Evolutionary conservation across 2,113 vertebrate genomes (phyloP).

Genomic region (Gnathonemus echidnorhynchus): DNA sequence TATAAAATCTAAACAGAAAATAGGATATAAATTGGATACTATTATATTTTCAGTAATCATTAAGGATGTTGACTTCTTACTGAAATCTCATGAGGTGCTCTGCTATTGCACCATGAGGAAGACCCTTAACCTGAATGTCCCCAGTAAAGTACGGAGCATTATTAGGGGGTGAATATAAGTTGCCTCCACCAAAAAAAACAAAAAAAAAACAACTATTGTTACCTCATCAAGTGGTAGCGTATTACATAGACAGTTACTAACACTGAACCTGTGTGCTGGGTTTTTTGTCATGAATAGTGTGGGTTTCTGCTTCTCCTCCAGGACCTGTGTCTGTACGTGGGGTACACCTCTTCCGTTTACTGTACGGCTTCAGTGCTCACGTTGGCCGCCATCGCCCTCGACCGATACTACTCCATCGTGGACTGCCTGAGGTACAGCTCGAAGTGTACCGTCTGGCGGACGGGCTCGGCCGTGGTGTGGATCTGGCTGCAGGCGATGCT

Average conservation of each 20-base stretch:
- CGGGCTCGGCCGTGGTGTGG: slow-evolving; percentile 58
- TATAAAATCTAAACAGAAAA: too few species aligned
- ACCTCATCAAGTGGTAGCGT: not conserved
- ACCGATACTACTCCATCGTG: slow-evolving; percentile 68
- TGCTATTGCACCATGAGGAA: not conserved
- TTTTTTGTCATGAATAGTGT: not conserved
- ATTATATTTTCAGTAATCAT: not conserved
- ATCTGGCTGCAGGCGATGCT: slow-evolving; percentile 69
- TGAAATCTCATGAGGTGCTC: not conserved
- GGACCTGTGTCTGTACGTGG: slow-evolving; percentile 65
- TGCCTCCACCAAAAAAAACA: not conserved
- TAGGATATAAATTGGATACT: not conserved
- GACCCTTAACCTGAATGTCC: not conserved
- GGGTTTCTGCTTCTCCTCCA: slow-evolving; percentile 36
- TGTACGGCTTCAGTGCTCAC: slow-evolving; percentile 69
- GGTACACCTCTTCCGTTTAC: slow-evolving; percentile 71
- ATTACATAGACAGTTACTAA: not conserved
- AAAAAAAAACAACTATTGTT: not conserved
- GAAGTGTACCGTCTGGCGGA: slow-evolving; percentile 60
- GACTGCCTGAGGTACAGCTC: slow-evolving; percentile 67
- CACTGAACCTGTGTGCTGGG: not conserved
- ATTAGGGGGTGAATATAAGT: not conserved
- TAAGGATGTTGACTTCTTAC: not conserved
- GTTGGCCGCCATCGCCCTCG: slow-evolving; percentile 66
- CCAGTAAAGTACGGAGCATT: not conserved